A percentile compares a stretch with the other conserved stretches of the same genome.
These are phyloP conservation scores for Coregonus ussuriensis DNA, from an alignment of 2,797 vertebrate species.

Conservation along the genomic window DNA sequence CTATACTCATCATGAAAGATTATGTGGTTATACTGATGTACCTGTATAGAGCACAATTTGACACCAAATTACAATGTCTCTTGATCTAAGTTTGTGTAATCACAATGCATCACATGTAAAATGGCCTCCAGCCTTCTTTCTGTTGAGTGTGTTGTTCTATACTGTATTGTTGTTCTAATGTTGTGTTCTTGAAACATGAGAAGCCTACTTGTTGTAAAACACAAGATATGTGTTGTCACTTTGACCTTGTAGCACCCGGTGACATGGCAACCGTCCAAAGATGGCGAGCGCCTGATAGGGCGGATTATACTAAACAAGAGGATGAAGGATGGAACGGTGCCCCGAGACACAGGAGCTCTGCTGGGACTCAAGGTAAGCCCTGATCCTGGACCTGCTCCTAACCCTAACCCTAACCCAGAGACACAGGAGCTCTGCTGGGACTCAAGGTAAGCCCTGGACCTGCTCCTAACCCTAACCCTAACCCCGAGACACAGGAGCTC, in stretches of 20 bases:
- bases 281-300: constrained; percentile 94
- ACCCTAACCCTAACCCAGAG: neutral
- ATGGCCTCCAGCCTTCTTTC: constrained; percentile 1
- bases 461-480: neutral
- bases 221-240: constrained; percentile 38
- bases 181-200: neutral
- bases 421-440: neutral
- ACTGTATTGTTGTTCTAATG: neutral
- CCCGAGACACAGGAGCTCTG: constrained; percentile 89
- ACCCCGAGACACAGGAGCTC: neutral
- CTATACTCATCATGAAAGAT: too few relatives aligned
- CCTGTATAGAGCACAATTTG: too few relatives aligned
- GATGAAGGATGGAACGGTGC: constrained; percentile 91
- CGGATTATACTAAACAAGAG: constrained; percentile 94
- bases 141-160: neutral
- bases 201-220: constrained; percentile 22
- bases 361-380: constrained; percentile 91
- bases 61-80: too few relatives aligned
- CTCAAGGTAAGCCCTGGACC: neutral
- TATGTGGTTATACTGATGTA: too few relatives aligned
- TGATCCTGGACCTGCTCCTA: neutral
- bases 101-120: neutral
- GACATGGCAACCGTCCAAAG: constrained; percentile 95
- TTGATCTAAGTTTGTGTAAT: constrained; percentile 30
- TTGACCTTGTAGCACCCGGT: constrained; percentile 84